Evolutionary conservation across 2,797 vertebrate genomes (phyloP), one percentile per base, ranked within the genome.

Genomic region (Sebastes miniatus): DNA sequence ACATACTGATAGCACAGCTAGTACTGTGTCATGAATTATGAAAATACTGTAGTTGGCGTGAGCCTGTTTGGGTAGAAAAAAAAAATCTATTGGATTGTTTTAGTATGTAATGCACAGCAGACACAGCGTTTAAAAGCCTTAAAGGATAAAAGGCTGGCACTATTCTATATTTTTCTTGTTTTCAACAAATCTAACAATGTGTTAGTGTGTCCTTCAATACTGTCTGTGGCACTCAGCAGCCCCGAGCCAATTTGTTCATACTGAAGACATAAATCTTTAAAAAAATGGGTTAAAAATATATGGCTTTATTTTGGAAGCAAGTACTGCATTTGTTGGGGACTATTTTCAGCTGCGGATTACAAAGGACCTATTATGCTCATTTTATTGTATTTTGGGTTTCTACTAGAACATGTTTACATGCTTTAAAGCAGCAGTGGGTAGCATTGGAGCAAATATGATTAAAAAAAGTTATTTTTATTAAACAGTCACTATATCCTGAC

Each of bases 11-110:
- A 69, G 74, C 73, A 81, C 73, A 81, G 78, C 81, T 56, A 62
- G 63, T 29, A 76, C 73, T 70, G 80, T 39, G 22, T 83, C 87
- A 86, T 87, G 80, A 87, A 88, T 88, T 85, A 90, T 92, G 83
- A 82, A 89, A 88, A 87, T 83, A 85, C 85, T 88, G 82, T 43
- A 87, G 77, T 57, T 77, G 76, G 66, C 25, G 65, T 43, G 64
- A 80, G 74, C 14, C 59, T 72, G 77, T 83, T 89, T 77, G 81
- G 68, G 67, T 50, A 65, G 3, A 5, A n/a, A 59, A 27, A 80
- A 66, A 12, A 76, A 83, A 69, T 80, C 39, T 72, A 67, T 69
- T 36, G 70, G 71, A 52, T n/a, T 52, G 69, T 62, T 67, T 79
- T 63, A 67, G 58, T 61, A 47, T 79, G 75, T 87, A 61, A 36